These are phyloP conservation scores for Marcusenius ussheri DNA, from an alignment of 2,113 vertebrate species.

Conservation along the genomic window DNA sequence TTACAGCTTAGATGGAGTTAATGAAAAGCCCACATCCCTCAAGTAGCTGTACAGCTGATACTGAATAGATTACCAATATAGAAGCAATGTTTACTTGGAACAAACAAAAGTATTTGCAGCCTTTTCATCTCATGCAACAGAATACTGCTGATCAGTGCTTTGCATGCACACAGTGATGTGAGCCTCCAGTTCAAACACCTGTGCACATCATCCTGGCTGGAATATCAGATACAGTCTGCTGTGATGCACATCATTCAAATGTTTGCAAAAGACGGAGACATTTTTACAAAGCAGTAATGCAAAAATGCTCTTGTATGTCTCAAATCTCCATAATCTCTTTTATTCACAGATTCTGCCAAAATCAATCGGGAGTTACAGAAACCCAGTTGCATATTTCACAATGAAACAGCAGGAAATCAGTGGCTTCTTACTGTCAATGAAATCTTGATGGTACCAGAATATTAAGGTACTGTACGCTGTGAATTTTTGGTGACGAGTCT, in stretches of 20 bases:
- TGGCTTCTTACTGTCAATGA: not conserved
- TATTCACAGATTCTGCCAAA: not conserved
- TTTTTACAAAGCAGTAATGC: not conserved
- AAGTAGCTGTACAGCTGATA: constrained; percentile 19
- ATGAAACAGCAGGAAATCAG: not conserved
- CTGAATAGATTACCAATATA: constrained; percentile 33
- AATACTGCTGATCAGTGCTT: constrained; percentile 7
- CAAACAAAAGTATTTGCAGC: constrained; percentile 27
- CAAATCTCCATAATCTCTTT: not conserved
- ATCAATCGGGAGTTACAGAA: not conserved
- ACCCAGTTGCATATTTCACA: not conserved
- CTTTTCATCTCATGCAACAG: constrained; percentile 31
- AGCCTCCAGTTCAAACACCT: not conserved
- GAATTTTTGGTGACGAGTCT: not conserved
- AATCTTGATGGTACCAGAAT: not conserved
- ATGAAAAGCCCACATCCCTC: constrained; percentile 33
- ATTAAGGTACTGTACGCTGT: not conserved
- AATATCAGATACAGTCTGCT: not conserved
- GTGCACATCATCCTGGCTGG: not conserved
- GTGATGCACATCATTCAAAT: not conserved
- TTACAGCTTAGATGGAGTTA: constrained; percentile 39
- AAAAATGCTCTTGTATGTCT: not conserved
- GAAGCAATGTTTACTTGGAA: constrained; percentile 32
- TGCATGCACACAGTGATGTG: not conserved
- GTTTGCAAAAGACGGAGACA: not conserved